phyloP scores from a whole-genome alignment of 2,797 vertebrate species.

The Enteromius unitaeniatus region DNA sequence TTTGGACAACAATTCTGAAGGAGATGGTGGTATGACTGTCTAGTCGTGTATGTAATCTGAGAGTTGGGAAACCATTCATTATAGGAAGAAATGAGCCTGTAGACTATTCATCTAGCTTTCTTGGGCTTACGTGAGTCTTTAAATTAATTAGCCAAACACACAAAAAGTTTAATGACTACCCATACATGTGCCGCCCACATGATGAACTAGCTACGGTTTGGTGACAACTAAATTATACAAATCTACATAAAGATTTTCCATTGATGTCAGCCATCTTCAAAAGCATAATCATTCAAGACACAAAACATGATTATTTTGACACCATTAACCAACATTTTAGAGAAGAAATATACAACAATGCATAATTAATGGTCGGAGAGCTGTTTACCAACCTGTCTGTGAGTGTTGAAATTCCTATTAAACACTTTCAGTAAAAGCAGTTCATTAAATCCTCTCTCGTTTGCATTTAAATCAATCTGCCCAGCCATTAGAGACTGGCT shows the following conservation, averaged over 20 bases:
- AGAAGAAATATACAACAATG: slow-evolving; percentile 68
- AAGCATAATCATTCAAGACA: slow-evolving; percentile 44
- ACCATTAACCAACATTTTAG: slow-evolving; percentile 61
- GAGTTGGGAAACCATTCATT: slow-evolving; percentile 25
- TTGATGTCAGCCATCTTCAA: slow-evolving; percentile 26
- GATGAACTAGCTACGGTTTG: not conserved
- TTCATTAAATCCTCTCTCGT: slow-evolving; percentile 83
- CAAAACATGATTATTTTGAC: slow-evolving; percentile 54
- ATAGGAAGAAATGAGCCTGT: not conserved
- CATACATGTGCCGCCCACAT: slow-evolving; percentile 12
- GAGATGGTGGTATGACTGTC: not conserved
- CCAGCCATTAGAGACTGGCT: slow-evolving; percentile 77
- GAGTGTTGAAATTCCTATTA: slow-evolving; percentile 77
- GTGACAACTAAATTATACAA: slow-evolving; percentile 12
- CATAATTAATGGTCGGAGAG: slow-evolving; percentile 75
- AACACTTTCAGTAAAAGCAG: slow-evolving; percentile 78
- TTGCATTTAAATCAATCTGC: slow-evolving; percentile 85
- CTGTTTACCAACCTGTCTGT: slow-evolving; percentile 73
- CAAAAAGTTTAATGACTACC: slow-evolving; percentile 1
- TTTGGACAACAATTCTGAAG: slow-evolving; percentile 1
- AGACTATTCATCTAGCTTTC: not conserved
- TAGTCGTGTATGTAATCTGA: not conserved
- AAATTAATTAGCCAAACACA: slow-evolving; percentile 17
- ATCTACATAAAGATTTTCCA: slow-evolving; percentile 32
- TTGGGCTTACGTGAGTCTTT: not conserved